Conservation (phyloP, 2,888 invertebrate genomes). For the Baronia brevicornis region DNA sequence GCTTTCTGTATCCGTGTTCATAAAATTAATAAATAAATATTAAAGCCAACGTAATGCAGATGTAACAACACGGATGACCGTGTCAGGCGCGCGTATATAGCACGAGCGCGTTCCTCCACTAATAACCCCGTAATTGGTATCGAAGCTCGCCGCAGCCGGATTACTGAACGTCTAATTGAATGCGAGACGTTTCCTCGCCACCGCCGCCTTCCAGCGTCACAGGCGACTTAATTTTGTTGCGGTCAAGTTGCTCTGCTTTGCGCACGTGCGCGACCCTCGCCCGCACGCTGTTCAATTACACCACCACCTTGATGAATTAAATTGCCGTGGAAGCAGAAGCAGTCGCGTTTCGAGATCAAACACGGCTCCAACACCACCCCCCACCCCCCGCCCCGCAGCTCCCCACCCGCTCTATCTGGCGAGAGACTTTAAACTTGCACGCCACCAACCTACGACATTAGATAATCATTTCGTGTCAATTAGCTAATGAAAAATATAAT, state of each 20-base stretch:
- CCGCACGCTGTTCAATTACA: conserved; percentile 53
- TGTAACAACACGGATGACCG: conserved; percentile 23
- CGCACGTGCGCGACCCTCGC: conserved; percentile 50
- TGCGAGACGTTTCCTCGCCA: conserved; percentile 60
- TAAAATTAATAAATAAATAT: not conserved
- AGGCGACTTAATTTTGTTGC: conserved; percentile 57
- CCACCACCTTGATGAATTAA: conserved; percentile 58
- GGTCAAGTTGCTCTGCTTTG: conserved; percentile 63
- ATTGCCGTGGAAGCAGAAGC: conserved; percentile 45
- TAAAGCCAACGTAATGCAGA: conserved; percentile 5
- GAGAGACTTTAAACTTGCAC: conserved; percentile 49
- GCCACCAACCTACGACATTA: conserved; percentile 56
- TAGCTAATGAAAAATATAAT: conserved; percentile 74
- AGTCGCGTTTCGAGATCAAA: conserved; percentile 55
- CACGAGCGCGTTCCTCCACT: conserved; percentile 54
- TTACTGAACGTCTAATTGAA: conserved; percentile 75
- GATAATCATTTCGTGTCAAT: conserved; percentile 71
- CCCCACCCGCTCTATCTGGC: too few relatives aligned
- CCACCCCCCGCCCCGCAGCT: conserved; percentile 22
- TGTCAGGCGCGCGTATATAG: conserved; percentile 33
- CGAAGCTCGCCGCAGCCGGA: conserved; percentile 72
- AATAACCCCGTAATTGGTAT: conserved; percentile 75
- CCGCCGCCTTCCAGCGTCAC: conserved; percentile 34
- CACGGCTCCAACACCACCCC: conserved; percentile 37
- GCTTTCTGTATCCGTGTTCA: too few relatives aligned